Percentiles rank a stretch among this genome's conserved stretches.
Evolutionary conservation across 2,113 vertebrate species (phyloP).

Genomic region (Saimiri boliviensis): DNA sequence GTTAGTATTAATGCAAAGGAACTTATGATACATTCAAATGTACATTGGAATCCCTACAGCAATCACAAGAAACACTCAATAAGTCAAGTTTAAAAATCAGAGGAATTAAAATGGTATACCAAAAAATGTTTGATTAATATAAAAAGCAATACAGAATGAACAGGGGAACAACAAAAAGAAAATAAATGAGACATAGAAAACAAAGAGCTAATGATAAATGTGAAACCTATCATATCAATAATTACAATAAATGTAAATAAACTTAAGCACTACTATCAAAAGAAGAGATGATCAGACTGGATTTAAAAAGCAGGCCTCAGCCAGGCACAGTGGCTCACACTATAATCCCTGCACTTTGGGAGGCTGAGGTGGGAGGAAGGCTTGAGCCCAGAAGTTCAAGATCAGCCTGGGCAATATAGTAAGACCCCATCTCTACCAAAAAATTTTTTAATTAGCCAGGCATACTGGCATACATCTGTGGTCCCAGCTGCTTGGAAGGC

Average conservation of each 20-base stretch:
- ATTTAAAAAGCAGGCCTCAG: neutral
- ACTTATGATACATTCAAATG: neutral
- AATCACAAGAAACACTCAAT: neutral
- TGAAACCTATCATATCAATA: neutral
- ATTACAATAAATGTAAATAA: neutral
- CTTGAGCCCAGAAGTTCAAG: too few relatives aligned
- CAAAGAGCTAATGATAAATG: neutral
- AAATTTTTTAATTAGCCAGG: too few relatives aligned
- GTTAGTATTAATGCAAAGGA: neutral
- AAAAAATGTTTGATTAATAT: neutral
- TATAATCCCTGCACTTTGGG: too few relatives aligned
- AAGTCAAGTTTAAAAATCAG: neutral
- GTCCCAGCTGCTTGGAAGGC: too few relatives aligned
- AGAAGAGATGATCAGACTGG: neutral
- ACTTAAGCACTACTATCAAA: neutral
- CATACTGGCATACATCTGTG: too few relatives aligned
- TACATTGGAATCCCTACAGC: neutral
- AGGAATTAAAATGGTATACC: neutral
- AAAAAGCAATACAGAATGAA: neutral
- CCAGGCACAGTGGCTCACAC: too few relatives aligned
- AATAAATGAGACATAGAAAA: neutral
- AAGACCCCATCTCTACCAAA: too few relatives aligned
- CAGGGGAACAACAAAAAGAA: neutral
- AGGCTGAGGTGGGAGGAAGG: too few relatives aligned
- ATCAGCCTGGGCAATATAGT: too few relatives aligned